phyloP scores from a whole-genome alignment of 92 coral and sea anemone species.

The Montipora capitata region DNA sequence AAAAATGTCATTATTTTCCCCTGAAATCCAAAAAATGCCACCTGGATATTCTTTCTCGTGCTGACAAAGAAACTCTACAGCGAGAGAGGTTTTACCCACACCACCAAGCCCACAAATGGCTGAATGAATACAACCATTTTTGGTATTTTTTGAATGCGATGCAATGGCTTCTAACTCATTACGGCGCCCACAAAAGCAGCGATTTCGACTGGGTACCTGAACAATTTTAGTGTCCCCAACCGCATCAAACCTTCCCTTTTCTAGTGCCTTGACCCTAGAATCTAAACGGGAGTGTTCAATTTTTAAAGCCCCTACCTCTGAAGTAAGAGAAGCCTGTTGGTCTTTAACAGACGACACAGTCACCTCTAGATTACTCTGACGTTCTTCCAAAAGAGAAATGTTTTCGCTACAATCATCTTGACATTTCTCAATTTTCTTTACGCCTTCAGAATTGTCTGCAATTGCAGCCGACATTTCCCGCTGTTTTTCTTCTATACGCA shows the following conservation, averaged over 20 bases:
- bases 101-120: constrained; percentile 92
- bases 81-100: constrained; percentile 90
- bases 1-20: constrained; percentile 77
- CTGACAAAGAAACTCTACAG: constrained; percentile 81
- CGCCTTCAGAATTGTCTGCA: background rate
- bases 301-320: constrained; percentile 45
- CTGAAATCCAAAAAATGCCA: constrained; percentile 94
- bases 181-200: constrained; percentile 75
- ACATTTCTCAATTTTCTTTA: constrained; percentile 2
- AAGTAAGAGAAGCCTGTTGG: background rate
- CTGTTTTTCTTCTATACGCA: constrained; percentile 36
- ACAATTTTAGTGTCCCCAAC: constrained; percentile 17
- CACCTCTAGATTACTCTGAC: constrained; percentile 3
- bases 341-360: constrained; percentile 12
- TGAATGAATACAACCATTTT: constrained; percentile 42
- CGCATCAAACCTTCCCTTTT: background rate
- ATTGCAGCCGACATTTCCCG: background rate
- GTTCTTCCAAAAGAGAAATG: background rate
- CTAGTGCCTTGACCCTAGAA: constrained; percentile 25
- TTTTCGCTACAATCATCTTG: background rate
- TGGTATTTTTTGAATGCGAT: constrained; percentile 23
- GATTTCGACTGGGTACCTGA: constrained; percentile 76
- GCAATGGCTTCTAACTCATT: constrained; percentile 58
- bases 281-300: constrained; percentile 3
- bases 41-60: constrained; percentile 61